phyloP scores from a whole-genome alignment of 2,888 invertebrate species.

The Watsonalla binaria region DNA sequence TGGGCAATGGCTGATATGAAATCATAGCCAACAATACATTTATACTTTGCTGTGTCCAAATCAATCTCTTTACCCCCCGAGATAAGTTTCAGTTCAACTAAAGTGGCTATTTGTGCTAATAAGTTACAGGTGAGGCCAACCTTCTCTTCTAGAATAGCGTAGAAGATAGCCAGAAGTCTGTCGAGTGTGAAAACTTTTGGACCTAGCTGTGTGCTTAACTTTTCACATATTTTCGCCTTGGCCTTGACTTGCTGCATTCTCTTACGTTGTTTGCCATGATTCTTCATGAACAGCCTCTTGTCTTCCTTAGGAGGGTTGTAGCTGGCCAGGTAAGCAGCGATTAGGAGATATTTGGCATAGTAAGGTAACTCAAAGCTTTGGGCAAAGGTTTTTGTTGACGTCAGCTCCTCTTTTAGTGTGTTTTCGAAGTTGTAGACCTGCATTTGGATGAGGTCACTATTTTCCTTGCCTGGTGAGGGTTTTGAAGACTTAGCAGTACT shows the following conservation, averaged over 20 bases:
- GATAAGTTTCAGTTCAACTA: constrained; percentile 90
- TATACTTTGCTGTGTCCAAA: constrained; percentile 90
- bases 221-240: constrained; percentile 76
- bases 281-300: constrained; percentile 90
- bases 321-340: constrained; percentile 95
- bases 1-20: constrained; percentile 88
- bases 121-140: constrained; percentile 91
- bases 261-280: constrained; percentile 85
- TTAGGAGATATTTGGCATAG: constrained; percentile 92
- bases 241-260: constrained; percentile 79
- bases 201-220: constrained; percentile 84
- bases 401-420: constrained; percentile 61
- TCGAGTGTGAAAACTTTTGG: constrained; percentile 91
- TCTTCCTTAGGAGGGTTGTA: constrained; percentile 95
- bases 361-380: constrained; percentile 89
- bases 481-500: constrained; percentile 43
- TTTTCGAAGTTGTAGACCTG: constrained; percentile 50
- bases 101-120: constrained; percentile 91
- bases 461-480: constrained; percentile 57
- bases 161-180: constrained; percentile 91
- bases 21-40: constrained; percentile 90
- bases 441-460: constrained; percentile 23
- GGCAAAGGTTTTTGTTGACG: constrained; percentile 76
- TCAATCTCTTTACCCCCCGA: constrained; percentile 85
- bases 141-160: constrained; percentile 90